These are phyloP conservation scores for Syrphus vitripennis DNA, from an alignment of 2,888 invertebrate species.

Conservation along the genomic window DNA sequence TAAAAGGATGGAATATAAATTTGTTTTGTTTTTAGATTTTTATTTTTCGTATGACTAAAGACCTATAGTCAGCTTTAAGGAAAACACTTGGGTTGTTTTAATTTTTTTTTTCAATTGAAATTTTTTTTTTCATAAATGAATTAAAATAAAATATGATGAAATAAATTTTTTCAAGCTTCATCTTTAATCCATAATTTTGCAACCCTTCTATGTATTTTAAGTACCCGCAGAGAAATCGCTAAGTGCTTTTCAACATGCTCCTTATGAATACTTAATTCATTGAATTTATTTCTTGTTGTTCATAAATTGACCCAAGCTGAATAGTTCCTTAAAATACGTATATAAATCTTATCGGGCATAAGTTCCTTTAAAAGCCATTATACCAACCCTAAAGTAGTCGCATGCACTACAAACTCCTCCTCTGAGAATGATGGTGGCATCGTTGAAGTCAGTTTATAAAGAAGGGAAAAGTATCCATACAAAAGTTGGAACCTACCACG, in stretches of 20 bases:
- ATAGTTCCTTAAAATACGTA: background rate
- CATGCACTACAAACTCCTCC: background rate
- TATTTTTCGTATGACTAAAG: no score
- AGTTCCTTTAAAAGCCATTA: background rate
- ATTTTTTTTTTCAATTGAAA: no score
- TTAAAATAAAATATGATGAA: no score
- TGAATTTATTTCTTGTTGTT: background rate
- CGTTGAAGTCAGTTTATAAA: background rate
- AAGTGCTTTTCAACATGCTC: conserved; percentile 6
- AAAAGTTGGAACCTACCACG: background rate
- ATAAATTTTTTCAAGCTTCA: no score
- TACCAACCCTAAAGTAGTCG: background rate
- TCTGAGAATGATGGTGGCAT: background rate
- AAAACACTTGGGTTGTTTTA: no score
- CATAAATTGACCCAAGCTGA: background rate
- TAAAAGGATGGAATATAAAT: no score
- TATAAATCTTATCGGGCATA: background rate
- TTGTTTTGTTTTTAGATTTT: no score
- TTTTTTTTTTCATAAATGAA: no score
- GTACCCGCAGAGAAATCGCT: background rate
- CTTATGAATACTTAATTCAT: background rate
- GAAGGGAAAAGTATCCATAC: no score
- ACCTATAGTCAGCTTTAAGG: no score
- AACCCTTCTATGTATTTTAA: background rate
- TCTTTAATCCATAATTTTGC: no score